phyloP scores from a whole-genome alignment of 2,797 vertebrate genomes.

The Fratercula arctica region DNA sequence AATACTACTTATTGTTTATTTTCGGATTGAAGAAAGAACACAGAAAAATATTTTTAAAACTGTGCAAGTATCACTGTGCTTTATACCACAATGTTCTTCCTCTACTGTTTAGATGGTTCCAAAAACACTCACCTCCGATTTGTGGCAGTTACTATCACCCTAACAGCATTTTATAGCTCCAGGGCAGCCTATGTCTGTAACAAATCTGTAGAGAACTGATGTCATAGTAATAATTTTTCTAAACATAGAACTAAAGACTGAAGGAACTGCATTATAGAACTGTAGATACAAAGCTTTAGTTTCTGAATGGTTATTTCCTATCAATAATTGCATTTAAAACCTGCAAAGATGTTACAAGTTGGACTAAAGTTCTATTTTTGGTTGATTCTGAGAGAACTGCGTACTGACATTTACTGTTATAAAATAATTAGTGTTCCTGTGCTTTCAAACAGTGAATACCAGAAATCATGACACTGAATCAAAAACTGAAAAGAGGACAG shows the following conservation, averaged over 20 bases:
- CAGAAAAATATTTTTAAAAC: neutral
- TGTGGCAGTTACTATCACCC: conserved; percentile 4
- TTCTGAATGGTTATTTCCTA: neutral
- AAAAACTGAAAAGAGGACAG: neutral
- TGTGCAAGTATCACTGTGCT: neutral
- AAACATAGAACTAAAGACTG: neutral
- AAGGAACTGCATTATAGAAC: neutral
- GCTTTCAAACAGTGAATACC: neutral
- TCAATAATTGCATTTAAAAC: neutral
- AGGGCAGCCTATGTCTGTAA: neutral
- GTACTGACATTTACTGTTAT: neutral
- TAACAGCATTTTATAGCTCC: neutral
- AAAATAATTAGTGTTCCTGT: neutral
- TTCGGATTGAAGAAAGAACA: neutral
- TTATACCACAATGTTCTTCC: neutral
- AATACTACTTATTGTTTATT: neutral
- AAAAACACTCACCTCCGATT: neutral
- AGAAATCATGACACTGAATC: neutral
- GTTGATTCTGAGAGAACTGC: neutral
- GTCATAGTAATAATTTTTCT: neutral
- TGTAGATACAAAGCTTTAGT: neutral
- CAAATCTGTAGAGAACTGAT: conserved; percentile 2
- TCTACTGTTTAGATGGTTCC: neutral
- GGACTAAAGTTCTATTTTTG: neutral
- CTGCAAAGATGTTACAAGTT: neutral